phyloP scores from a whole-genome alignment of 2,888 invertebrate genomes.

The Apomyelois bistriatella region DNA sequence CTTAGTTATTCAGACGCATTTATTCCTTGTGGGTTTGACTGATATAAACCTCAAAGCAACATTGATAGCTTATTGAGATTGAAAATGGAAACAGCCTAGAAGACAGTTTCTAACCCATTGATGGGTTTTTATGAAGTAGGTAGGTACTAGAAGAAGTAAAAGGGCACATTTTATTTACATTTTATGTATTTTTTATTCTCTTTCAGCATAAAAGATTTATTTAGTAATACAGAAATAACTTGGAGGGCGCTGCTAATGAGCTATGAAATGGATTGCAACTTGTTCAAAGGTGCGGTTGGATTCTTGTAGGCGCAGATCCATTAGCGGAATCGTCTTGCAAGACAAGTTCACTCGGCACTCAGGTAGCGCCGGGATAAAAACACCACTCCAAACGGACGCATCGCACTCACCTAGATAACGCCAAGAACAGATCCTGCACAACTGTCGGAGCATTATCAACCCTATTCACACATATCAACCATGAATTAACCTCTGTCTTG shows the following conservation, averaged over 20 bases:
- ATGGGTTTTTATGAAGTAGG: too few species aligned
- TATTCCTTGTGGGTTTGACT: neutral
- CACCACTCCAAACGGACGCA: constrained; percentile 70
- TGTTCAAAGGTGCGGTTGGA: constrained; percentile 41
- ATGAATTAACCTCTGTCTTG: constrained; percentile 46
- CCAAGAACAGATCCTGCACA: constrained; percentile 35
- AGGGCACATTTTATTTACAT: too few species aligned
- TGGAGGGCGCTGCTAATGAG: too few species aligned
- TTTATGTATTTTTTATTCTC: too few species aligned
- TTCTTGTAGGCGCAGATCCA: constrained; percentile 37
- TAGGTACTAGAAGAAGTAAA: too few species aligned
- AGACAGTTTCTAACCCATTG: too few species aligned
- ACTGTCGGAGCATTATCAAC: constrained; percentile 25
- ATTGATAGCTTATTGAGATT: too few species aligned
- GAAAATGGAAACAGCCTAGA: too few species aligned
- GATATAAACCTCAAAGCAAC: constrained; percentile 12
- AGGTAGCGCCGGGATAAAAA: constrained; percentile 76
- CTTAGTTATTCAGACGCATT: too few species aligned
- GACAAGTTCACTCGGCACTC: constrained; percentile 42
- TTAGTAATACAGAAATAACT: too few species aligned
- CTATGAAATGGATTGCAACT: too few species aligned
- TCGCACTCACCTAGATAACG: constrained; percentile 69
- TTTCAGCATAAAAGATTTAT: too few species aligned
- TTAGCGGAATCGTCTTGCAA: constrained; percentile 51
- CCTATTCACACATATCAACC: constrained; percentile 29